phyloP scores from a whole-genome alignment of 2,113 vertebrate genomes.

The Coryphaenoides rupestris region DNA sequence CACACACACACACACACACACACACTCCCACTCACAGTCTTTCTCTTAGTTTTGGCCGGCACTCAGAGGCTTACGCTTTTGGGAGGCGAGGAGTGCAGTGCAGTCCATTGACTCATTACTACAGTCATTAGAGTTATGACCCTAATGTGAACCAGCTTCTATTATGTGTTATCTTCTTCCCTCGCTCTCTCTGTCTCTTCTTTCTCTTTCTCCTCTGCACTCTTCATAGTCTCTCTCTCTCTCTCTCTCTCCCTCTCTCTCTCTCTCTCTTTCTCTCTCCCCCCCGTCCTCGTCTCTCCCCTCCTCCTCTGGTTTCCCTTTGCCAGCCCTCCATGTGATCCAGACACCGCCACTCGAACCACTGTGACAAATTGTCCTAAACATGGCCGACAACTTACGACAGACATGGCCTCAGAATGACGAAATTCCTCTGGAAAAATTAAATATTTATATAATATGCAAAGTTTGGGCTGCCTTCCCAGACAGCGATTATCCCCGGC shows the following conservation, averaged over 20 bases:
- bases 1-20: background rate
- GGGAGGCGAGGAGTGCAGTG: slow-evolving; percentile 15
- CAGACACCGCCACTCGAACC: slow-evolving; percentile 32
- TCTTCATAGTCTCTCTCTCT: background rate
- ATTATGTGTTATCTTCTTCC: slow-evolving; percentile 3
- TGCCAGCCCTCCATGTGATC: slow-evolving; percentile 40
- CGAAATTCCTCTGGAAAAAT: slow-evolving; percentile 38
- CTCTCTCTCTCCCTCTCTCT: background rate
- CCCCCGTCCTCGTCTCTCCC: background rate
- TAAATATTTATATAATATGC: background rate
- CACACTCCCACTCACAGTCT: background rate
- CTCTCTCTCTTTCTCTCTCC: slow-evolving; percentile 15
- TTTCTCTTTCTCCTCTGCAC: background rate
- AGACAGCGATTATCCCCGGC: slow-evolving; percentile 40
- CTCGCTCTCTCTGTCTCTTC: slow-evolving; percentile 1
- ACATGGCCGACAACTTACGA: slow-evolving; percentile 44
- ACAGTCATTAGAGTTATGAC: slow-evolving; percentile 49
- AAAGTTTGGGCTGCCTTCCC: slow-evolving; percentile 42
- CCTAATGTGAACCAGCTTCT: slow-evolving; percentile 29
- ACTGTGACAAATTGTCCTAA: slow-evolving; percentile 51
- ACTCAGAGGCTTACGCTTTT: slow-evolving; percentile 35
- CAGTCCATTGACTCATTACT: slow-evolving; percentile 40
- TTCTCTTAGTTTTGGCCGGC: slow-evolving; percentile 28
- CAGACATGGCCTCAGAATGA: slow-evolving; percentile 44
- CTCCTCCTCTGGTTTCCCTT: too few species aligned